Evolutionary conservation across 2,888 invertebrate species (phyloP).

Genomic region (Sacculina carcini): DNA sequence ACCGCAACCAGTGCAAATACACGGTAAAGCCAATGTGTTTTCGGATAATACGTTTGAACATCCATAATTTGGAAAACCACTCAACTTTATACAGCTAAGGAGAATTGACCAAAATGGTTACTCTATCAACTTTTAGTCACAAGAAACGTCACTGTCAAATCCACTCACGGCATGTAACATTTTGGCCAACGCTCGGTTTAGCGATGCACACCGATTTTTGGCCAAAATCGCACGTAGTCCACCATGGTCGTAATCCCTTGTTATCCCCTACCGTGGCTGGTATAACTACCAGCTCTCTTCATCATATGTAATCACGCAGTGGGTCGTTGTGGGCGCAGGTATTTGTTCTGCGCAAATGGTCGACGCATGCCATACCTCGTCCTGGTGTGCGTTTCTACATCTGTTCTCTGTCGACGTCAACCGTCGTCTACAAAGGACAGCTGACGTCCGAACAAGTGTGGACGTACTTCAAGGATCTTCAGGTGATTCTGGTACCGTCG

Average conservation of each 20-base stretch:
- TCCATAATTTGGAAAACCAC: too few species aligned
- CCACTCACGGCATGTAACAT: too few species aligned
- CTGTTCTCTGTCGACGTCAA: slow-evolving; percentile 69
- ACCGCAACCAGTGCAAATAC: too few species aligned
- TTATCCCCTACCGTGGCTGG: neutral
- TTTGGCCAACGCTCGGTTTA: too few species aligned
- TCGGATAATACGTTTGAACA: too few species aligned
- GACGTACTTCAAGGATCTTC: slow-evolving; percentile 39
- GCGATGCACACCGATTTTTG: too few species aligned
- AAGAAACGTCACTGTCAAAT: too few species aligned
- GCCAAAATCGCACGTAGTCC: too few species aligned
- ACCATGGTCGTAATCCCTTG: neutral
- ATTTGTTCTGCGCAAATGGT: slow-evolving; percentile 73
- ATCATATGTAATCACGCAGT: neutral
- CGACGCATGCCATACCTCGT: slow-evolving; percentile 60
- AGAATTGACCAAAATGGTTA: too few species aligned
- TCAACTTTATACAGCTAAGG: too few species aligned
- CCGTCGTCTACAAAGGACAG: slow-evolving; percentile 90
- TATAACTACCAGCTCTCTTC: neutral
- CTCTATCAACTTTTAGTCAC: too few species aligned
- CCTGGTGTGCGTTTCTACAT: slow-evolving; percentile 80
- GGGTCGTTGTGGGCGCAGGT: slow-evolving; percentile 29
- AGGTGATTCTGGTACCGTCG: slow-evolving; percentile 18
- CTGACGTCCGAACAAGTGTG: slow-evolving; percentile 83
- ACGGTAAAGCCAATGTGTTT: too few species aligned